Percentiles rank a stretch among this genome's conserved stretches.
Evolutionary conservation across 2,888 invertebrate genomes (phyloP).

Genomic region (Spialia ferax): DNA sequence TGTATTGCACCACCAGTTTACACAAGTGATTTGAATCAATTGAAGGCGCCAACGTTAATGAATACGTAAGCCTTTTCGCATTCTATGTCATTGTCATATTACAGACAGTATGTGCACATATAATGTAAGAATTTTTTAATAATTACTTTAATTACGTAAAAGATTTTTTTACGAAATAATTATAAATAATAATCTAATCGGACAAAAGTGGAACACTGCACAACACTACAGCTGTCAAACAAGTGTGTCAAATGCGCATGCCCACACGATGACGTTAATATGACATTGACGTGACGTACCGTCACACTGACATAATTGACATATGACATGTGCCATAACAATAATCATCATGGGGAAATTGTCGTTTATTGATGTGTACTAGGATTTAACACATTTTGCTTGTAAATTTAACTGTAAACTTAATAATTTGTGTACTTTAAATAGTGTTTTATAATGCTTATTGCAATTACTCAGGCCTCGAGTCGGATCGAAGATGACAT

Average conservation of each 20-base stretch:
- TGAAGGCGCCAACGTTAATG: slow-evolving; percentile 26
- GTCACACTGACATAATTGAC: background rate
- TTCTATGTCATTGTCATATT: slow-evolving; percentile 26
- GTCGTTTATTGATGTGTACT: background rate
- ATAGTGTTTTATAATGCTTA: background rate
- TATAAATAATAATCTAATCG: background rate
- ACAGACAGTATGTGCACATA: background rate
- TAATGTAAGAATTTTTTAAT: background rate
- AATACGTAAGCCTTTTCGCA: slow-evolving; percentile 22
- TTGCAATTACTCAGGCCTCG: background rate
- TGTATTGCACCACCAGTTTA: slow-evolving; percentile 56
- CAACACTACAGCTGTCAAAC: slow-evolving; percentile 36
- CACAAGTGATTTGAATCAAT: slow-evolving; percentile 60
- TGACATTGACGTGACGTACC: slow-evolving; percentile 9
- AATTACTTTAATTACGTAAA: background rate
- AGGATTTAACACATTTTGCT: background rate
- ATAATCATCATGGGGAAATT: background rate
- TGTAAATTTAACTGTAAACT: background rate
- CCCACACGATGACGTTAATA: slow-evolving; percentile 37
- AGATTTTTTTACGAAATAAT: background rate
- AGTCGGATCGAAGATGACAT: slow-evolving; percentile 56
- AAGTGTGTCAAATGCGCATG: slow-evolving; percentile 23
- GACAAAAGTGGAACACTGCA: slow-evolving; percentile 5
- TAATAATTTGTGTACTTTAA: background rate
- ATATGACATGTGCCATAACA: background rate